Percentiles rank a stretch among this genome's conserved stretches.
Evolutionary conservation across 2,797 vertebrate genomes (phyloP).

Genomic region (Pagetopsis macropterus): DNA sequence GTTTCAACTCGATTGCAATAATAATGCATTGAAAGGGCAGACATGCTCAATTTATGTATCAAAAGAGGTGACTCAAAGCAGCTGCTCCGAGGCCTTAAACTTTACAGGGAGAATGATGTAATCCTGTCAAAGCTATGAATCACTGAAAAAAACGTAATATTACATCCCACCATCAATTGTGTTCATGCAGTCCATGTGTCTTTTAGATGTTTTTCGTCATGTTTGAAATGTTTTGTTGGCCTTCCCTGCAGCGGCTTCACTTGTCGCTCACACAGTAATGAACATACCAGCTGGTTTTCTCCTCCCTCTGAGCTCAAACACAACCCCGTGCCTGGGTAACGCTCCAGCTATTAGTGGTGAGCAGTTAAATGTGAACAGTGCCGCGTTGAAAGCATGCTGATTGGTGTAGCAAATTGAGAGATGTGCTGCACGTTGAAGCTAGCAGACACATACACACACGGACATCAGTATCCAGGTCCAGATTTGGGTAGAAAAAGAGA

Average conservation of each 20-base stretch:
- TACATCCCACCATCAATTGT: constrained; percentile 7
- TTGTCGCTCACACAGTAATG: constrained; percentile 32
- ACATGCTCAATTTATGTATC: constrained; percentile 39
- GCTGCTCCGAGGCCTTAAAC: constrained; percentile 40
- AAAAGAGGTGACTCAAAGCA: constrained; percentile 37
- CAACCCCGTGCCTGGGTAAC: constrained; percentile 26
- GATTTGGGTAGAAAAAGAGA: constrained; percentile 42
- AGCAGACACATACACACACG: constrained; percentile 18
- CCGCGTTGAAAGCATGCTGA: constrained; percentile 22
- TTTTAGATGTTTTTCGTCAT: constrained; percentile 23
- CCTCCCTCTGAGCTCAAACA: constrained; percentile 21
- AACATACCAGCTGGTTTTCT: constrained; percentile 51
- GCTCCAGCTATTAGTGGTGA: constrained; percentile 38
- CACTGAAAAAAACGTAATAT: constrained; percentile 28
- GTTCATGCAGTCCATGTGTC: constrained; percentile 16
- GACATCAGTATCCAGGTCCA: constrained; percentile 26
- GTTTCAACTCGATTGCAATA: constrained; percentile 18
- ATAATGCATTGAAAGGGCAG: constrained; percentile 12
- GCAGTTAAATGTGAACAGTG: constrained; percentile 39
- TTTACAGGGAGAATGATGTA: constrained; percentile 47
- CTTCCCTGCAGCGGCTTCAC: constrained; percentile 22
- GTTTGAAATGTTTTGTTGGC: constrained; percentile 42
- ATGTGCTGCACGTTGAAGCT: not conserved
- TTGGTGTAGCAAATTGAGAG: constrained; percentile 35
- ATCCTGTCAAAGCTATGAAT: constrained; percentile 41